These are phyloP conservation scores for Zaprionus kolodkinae DNA, from an alignment of 1,140 invertebrate species.

Conservation along the genomic window DNA sequence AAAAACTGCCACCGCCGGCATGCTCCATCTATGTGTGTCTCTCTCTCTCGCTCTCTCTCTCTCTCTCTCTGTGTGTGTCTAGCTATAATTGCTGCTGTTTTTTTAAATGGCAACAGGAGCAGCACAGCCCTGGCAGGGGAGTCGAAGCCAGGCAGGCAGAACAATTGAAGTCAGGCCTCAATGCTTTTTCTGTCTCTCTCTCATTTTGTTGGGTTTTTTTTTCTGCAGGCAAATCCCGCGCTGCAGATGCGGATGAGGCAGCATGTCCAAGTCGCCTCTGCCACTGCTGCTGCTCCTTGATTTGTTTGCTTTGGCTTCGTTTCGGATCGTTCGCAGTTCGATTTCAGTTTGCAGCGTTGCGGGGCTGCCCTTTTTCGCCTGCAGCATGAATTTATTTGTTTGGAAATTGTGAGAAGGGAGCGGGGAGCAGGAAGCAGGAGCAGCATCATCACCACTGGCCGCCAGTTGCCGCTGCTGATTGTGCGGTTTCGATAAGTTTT, in stretches of 20 bases:
- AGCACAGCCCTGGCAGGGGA: slow-evolving; percentile 24
- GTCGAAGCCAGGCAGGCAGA: slow-evolving; percentile 31
- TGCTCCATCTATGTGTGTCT: slow-evolving; percentile 6
- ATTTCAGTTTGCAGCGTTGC: slow-evolving; percentile 32
- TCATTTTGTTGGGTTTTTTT: slow-evolving; percentile 8
- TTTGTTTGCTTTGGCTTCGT: slow-evolving; percentile 68
- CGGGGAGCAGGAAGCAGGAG: slow-evolving; percentile 15
- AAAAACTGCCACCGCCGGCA: slow-evolving; percentile 44
- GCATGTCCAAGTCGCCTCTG: slow-evolving; percentile 23
- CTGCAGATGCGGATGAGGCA: slow-evolving; percentile 9
- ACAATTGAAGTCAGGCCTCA: slow-evolving; percentile 79
- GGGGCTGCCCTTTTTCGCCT: slow-evolving; percentile 77
- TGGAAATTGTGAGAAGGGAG: slow-evolving; percentile 74
- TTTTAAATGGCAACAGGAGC: slow-evolving; percentile 52
- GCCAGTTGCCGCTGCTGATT: slow-evolving; percentile 58
- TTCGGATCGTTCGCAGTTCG: slow-evolving; percentile 26
- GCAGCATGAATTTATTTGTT: slow-evolving; percentile 81
- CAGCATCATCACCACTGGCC: slow-evolving; percentile 44
- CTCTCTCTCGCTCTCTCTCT: background rate
- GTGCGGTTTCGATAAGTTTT: slow-evolving; percentile 79
- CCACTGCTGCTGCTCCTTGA: slow-evolving; percentile 70
- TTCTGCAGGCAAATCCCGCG: slow-evolving; percentile 57
- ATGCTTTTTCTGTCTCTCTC: slow-evolving; percentile 45
- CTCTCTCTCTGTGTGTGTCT: slow-evolving; percentile 32
- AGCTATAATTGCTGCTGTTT: slow-evolving; percentile 73